A percentile compares a stretch with the other conserved stretches of the same genome.
Conservation (phyloP, 2,113 vertebrate genomes). For the Sylvilagus bachmani region DNA sequence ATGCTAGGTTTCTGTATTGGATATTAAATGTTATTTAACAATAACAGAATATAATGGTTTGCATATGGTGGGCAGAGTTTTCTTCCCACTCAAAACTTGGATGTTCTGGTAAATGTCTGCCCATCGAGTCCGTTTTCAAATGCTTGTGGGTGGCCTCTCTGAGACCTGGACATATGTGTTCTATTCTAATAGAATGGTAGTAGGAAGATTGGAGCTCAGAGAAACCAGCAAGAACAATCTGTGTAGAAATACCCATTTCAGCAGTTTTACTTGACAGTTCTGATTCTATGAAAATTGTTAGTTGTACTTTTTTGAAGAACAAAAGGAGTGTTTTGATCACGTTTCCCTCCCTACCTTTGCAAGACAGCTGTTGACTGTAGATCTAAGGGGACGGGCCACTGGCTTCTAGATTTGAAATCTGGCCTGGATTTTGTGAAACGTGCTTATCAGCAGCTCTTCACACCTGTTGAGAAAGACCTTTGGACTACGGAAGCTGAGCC, state of each 20-base stretch:
- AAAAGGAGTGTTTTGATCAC: not conserved
- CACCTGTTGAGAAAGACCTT: slow-evolving; percentile 67
- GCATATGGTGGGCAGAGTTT: slow-evolving; percentile 60
- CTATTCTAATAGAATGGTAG: not conserved
- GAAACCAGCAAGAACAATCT: not conserved
- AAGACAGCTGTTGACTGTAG: not conserved
- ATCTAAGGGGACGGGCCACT: not conserved
- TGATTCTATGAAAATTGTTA: not conserved
- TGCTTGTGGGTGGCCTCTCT: slow-evolving; percentile 54
- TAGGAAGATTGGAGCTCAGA: not conserved
- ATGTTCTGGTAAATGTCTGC: slow-evolving; percentile 65
- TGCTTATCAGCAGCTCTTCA: slow-evolving; percentile 74
- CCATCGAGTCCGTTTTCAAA: slow-evolving; percentile 26
- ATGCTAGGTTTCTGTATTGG: slow-evolving; percentile 19
- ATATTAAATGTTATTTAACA: slow-evolving; percentile 67
- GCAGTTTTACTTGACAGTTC: slow-evolving; percentile 14
- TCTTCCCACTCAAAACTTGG: slow-evolving; percentile 31
- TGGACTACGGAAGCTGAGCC: slow-evolving; percentile 56
- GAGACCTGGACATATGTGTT: not conserved
- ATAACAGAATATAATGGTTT: slow-evolving; percentile 67
- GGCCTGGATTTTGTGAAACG: not conserved
- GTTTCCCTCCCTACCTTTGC: not conserved
- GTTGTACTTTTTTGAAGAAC: slow-evolving; percentile 32
- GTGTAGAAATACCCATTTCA: not conserved
- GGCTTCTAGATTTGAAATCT: not conserved